phyloP scores from a whole-genome alignment of 2,888 invertebrate genomes.

The Mystacides longicornis region DNA sequence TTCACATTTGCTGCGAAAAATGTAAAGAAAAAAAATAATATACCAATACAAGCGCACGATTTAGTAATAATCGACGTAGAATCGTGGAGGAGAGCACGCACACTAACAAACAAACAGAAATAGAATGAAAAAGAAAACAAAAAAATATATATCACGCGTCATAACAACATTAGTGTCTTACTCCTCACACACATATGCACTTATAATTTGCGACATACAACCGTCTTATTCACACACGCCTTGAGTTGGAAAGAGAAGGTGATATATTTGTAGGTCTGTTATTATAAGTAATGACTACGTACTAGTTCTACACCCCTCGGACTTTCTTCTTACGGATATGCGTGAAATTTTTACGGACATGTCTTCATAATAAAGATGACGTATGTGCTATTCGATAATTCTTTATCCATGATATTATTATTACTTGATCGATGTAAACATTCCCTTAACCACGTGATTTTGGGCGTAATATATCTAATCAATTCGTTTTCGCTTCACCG shows the following conservation, averaged over 20 bases:
- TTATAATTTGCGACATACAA: not conserved
- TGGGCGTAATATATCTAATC: no score
- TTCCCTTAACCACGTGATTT: no score
- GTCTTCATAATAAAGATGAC: no score
- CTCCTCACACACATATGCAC: not conserved
- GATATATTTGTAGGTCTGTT: not conserved
- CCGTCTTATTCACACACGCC: not conserved
- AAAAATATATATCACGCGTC: not conserved
- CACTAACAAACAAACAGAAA: constrained; percentile 1
- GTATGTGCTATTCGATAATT: no score
- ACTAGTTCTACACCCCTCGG: not conserved
- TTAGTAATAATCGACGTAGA: not conserved
- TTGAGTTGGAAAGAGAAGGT: not conserved
- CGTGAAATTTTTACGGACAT: no score
- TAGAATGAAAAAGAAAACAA: not conserved
- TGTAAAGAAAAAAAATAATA: constrained; percentile 1
- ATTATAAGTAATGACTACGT: not conserved
- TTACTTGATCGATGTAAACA: no score
- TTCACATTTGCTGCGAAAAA: not conserved
- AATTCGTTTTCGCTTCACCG: no score
- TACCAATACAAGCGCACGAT: not conserved
- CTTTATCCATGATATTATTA: no score
- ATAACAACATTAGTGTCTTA: not conserved
- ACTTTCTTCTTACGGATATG: no score
- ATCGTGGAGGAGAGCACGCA: not conserved